Percentiles rank a stretch among this genome's conserved stretches.
Evolutionary conservation across 2,113 vertebrate genomes (phyloP).

Genomic region (Todiramphus chloris): DNA sequence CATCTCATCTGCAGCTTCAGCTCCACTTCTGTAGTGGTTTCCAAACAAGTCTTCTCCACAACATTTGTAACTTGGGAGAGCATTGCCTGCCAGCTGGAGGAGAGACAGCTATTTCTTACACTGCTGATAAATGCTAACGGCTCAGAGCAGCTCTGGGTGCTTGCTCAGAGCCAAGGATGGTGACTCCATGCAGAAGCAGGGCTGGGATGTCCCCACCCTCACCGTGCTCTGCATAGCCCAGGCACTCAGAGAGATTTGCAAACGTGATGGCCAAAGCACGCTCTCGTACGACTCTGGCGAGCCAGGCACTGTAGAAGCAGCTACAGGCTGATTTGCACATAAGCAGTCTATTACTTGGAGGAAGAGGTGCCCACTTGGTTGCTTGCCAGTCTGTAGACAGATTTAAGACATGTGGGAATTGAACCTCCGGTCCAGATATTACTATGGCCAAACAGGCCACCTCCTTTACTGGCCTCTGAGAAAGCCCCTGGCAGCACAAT

Average conservation of each 20-base stretch:
- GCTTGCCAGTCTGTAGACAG: constrained; percentile 13
- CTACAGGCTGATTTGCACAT: neutral
- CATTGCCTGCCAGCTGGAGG: neutral
- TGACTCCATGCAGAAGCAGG: neutral
- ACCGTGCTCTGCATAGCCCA: neutral
- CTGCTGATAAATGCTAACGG: neutral
- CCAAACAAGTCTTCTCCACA: neutral
- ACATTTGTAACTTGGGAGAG: neutral
- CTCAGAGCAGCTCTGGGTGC: neutral
- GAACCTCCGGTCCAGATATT: neutral
- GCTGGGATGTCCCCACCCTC: neutral
- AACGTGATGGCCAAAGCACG: neutral
- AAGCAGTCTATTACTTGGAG: neutral
- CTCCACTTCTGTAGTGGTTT: neutral
- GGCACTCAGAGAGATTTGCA: accelerated
- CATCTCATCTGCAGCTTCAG: neutral
- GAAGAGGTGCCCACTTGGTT: constrained; percentile 18
- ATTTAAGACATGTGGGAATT: constrained; percentile 15
- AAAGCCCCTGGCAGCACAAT: constrained; percentile 46
- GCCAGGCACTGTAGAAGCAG: neutral
- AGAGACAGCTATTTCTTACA: neutral
- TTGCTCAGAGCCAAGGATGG: neutral
- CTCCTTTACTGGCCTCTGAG: neutral
- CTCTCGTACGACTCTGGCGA: neutral
- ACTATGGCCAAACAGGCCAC: neutral